A percentile compares a stretch with the other conserved stretches of the same genome.
These are phyloP conservation scores for Elegia similella DNA, from an alignment of 2,888 invertebrate species.

Conservation along the genomic window DNA sequence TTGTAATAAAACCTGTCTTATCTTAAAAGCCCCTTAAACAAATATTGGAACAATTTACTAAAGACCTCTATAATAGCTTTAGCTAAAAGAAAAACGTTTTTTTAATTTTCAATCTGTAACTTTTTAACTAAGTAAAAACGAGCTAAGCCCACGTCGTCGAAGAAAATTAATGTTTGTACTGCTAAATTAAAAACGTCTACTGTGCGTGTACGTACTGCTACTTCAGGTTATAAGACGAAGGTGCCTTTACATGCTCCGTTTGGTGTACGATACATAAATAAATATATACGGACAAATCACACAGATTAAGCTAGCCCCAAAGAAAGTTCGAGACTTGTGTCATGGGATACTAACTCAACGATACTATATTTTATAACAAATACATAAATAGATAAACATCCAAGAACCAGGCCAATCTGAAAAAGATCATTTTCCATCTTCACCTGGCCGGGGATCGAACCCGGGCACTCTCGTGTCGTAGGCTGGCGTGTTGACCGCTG, in stretches of 20 bases:
- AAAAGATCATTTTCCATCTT: no score
- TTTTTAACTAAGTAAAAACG: conserved; percentile 23
- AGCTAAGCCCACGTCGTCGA: conserved; percentile 24
- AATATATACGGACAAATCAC: no score
- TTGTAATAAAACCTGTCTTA: no score
- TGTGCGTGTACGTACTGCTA: conserved; percentile 34
- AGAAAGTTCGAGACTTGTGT: no score
- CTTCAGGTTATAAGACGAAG: conserved; percentile 24
- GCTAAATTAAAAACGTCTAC: conserved; percentile 59
- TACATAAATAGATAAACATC: no score
- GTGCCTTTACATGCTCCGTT: background rate
- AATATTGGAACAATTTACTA: background rate
- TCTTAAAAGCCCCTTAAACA: background rate
- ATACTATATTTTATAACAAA: no score
- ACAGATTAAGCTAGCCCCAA: no score
- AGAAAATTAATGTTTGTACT: conserved; percentile 72
- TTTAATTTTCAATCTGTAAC: conserved; percentile 31
- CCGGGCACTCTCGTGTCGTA: no score
- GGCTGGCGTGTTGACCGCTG: no score
- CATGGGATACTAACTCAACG: no score
- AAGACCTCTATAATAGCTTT: background rate
- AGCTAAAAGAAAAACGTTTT: background rate
- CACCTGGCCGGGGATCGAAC: no score
- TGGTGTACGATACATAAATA: background rate
- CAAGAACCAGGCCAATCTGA: no score